Conservation (phyloP, 2,113 vertebrate species). For the Promerops cafer region DNA sequence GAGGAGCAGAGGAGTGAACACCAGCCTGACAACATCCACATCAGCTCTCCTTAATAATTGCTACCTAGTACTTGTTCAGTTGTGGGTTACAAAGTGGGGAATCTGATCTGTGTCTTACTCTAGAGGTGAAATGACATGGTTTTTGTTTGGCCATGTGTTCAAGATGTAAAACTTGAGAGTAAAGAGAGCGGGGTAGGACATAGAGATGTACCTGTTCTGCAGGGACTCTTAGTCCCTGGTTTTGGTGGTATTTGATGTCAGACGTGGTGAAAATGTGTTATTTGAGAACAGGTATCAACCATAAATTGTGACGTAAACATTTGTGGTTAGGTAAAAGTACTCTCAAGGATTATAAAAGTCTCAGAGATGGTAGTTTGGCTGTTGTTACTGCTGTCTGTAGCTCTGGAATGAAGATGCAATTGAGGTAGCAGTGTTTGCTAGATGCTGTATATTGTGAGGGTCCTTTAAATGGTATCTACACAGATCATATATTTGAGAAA, state of each 20-base stretch:
- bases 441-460: background rate
- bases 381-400: background rate
- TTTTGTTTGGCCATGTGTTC: rapidly evolving
- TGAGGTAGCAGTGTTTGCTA: background rate
- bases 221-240: background rate
- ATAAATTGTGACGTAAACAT: background rate
- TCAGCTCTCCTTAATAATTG: background rate
- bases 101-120: rapidly evolving
- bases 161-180: background rate
- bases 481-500: background rate
- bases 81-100: background rate
- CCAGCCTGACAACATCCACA: rapidly evolving
- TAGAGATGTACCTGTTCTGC: background rate
- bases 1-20: background rate
- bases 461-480: background rate
- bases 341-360: background rate
- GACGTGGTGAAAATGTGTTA: rapidly evolving
- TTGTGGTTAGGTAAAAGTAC: background rate
- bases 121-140: background rate
- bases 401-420: background rate
- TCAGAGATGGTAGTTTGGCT: background rate
- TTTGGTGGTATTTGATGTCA: background rate
- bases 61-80: background rate
- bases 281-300: background rate
- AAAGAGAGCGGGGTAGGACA: background rate